Conservation (phyloP, 2,888 invertebrate genomes). For the Lucinisca nassula region DNA sequence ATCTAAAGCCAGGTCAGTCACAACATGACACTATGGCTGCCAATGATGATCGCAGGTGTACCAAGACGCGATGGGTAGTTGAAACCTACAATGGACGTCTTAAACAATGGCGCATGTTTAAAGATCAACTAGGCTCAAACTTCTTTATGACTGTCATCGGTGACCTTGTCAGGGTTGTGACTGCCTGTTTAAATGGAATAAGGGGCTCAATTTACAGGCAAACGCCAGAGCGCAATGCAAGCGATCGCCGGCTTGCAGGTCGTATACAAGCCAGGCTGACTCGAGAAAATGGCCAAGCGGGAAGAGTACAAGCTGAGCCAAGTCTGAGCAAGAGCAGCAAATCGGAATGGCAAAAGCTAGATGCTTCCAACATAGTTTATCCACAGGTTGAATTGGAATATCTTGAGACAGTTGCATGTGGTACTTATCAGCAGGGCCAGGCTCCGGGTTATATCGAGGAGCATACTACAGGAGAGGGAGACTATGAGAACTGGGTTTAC, state of each 20-base stretch:
- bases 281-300: neutral
- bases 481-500: too few relatives aligned
- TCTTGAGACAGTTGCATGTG: too few relatives aligned
- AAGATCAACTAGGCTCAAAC: constrained; percentile 9
- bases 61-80: constrained; percentile 21
- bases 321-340: neutral
- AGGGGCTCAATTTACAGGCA: constrained; percentile 15
- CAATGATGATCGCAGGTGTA: constrained; percentile 12
- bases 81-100: constrained; percentile 26
- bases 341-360: neutral
- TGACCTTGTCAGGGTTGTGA: neutral
- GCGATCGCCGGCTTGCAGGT: neutral
- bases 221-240: constrained; percentile 7
- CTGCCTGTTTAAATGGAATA: neutral
- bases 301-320: neutral
- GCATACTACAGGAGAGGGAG: too few relatives aligned
- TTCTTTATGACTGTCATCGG: constrained; percentile 4
- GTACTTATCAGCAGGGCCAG: too few relatives aligned
- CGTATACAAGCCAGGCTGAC: neutral
- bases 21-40: neutral
- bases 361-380: too few relatives aligned
- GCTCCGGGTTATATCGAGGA: too few relatives aligned
- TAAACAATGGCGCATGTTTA: constrained; percentile 1
- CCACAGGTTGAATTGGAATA: too few relatives aligned
- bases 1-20: neutral